Evolutionary conservation across 2,797 vertebrate genomes (phyloP).

Genomic region (Aulostomus chinensis): DNA sequence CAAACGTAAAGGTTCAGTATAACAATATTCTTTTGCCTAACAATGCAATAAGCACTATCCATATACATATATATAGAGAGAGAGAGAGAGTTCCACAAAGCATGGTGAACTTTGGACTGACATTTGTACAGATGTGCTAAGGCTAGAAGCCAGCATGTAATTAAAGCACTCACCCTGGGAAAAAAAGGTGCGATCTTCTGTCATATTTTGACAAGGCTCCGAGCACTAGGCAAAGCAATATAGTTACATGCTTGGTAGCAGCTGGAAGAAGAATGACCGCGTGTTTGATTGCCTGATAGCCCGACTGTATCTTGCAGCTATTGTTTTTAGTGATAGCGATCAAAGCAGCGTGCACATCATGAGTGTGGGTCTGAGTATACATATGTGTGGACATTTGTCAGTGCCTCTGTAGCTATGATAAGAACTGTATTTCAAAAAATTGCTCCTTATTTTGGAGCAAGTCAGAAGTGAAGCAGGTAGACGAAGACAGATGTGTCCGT

Average conservation of each 20-base stretch:
- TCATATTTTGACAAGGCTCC: slow-evolving; percentile 85
- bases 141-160: slow-evolving; percentile 82
- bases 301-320: slow-evolving; percentile 69
- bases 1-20: slow-evolving; percentile 72
- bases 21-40: too few species aligned
- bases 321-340: slow-evolving; percentile 66
- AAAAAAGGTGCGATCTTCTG: slow-evolving; percentile 86
- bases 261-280: slow-evolving; percentile 76
- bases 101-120: slow-evolving; percentile 82
- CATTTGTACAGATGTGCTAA: slow-evolving; percentile 83
- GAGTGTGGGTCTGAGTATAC: slow-evolving; percentile 7
- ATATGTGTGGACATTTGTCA: slow-evolving; percentile 19
- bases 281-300: slow-evolving; percentile 80
- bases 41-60: slow-evolving; percentile 73
- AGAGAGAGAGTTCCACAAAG: too few species aligned
- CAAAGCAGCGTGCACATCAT: slow-evolving; percentile 32
- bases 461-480: too few species aligned
- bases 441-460: too few species aligned
- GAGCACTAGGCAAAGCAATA: slow-evolving; percentile 79
- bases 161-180: slow-evolving; percentile 82
- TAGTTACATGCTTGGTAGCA: slow-evolving; percentile 82
- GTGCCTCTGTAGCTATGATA: not conserved
- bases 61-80: not conserved
- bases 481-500: too few species aligned
- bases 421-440: slow-evolving; percentile 17